Evolutionary conservation across 53 echinoderm and acorn worm species (phyloP).

Genomic region (Arbacia lixula): DNA sequence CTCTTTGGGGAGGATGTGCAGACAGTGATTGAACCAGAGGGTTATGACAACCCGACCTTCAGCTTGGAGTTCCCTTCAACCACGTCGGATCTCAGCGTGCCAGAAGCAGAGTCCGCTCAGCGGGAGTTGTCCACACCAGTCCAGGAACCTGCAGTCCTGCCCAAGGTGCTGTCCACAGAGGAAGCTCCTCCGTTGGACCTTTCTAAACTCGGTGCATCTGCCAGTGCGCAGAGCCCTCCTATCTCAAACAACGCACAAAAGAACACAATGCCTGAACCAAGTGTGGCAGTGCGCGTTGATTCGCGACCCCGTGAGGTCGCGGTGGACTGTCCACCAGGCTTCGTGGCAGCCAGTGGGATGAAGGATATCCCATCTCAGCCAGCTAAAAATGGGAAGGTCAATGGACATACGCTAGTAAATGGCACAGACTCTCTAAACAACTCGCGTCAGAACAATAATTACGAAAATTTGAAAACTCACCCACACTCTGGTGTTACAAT

Average conservation of each 20-base stretch:
- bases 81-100: slow-evolving; percentile 20
- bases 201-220: slow-evolving; percentile 33
- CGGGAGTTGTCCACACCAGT: slow-evolving; percentile 10
- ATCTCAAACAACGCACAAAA: background rate
- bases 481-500: slow-evolving; percentile 29
- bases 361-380: slow-evolving; percentile 85
- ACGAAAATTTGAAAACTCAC: background rate
- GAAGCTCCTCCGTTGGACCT: slow-evolving; percentile 33
- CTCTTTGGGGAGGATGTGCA: slow-evolving; percentile 51
- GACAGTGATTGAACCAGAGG: slow-evolving; percentile 16
- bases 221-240: slow-evolving; percentile 19
- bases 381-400: slow-evolving; percentile 33
- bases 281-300: slow-evolving; percentile 28
- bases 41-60: slow-evolving; percentile 46
- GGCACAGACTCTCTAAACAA: slow-evolving; percentile 62
- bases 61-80: slow-evolving; percentile 44
- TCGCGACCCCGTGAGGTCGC: slow-evolving; percentile 82
- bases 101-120: slow-evolving; percentile 10
- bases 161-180: slow-evolving; percentile 6
- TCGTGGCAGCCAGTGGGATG: slow-evolving; percentile 99
- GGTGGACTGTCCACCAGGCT: slow-evolving; percentile 96
- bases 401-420: slow-evolving; percentile 79
- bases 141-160: slow-evolving; percentile 25
- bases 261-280: slow-evolving; percentile 55
- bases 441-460: slow-evolving; percentile 50